Conservation (phyloP, 2,888 invertebrate genomes). For the Pandemis heparana region DNA sequence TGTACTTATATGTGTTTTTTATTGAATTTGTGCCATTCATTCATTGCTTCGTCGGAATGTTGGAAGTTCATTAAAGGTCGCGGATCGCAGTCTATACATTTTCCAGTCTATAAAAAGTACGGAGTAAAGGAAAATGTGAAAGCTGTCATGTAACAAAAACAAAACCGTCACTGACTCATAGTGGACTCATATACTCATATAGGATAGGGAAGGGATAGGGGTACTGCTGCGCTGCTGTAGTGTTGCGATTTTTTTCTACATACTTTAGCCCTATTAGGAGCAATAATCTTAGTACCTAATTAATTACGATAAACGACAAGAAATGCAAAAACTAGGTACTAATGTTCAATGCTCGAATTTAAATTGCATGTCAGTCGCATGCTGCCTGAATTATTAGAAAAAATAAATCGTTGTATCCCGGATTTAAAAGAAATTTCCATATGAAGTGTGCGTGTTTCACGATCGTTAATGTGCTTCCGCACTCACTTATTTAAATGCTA, state of each 20-base stretch:
- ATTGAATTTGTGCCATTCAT: no score
- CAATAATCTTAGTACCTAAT: not conserved
- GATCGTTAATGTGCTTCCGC: conserved; percentile 5
- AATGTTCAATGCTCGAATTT: not conserved
- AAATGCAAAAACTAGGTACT: not conserved
- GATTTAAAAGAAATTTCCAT: conserved; percentile 26
- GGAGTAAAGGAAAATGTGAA: no score
- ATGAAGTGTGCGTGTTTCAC: conserved; percentile 20
- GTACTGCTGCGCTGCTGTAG: no score
- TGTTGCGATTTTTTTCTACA: no score
- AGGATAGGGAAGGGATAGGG: no score
- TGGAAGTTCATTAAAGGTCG: no score
- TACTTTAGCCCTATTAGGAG: not conserved
- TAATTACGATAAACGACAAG: not conserved
- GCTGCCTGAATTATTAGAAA: conserved; percentile 19
- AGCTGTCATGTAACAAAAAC: no score
- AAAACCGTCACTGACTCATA: no score
- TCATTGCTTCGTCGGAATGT: no score
- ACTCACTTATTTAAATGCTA: not conserved
- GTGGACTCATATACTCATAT: no score
- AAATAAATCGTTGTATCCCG: conserved; percentile 16
- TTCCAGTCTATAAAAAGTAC: no score
- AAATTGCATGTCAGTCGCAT: conserved; percentile 31
- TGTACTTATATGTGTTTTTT: not conserved
- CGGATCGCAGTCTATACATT: no score